Evolutionary conservation across 2,888 invertebrate species (phyloP).

Genomic region (Drosophila mayaguana): DNA sequence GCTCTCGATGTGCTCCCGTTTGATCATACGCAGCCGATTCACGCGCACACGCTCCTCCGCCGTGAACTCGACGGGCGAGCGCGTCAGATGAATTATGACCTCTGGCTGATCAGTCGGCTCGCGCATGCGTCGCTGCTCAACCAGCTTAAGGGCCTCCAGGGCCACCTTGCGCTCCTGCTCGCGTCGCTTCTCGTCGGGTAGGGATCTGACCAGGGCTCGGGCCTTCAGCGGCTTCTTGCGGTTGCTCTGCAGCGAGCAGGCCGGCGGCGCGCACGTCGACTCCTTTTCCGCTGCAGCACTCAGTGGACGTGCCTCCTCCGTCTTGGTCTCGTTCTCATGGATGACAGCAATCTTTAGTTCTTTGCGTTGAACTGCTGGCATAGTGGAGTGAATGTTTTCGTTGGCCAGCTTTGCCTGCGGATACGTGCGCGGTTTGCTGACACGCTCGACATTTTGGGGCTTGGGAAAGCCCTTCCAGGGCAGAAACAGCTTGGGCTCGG

Average conservation of each 20-base stretch:
- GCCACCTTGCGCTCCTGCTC: constrained; percentile 63
- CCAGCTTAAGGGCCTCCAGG: constrained; percentile 60
- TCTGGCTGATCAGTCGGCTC: constrained; percentile 18
- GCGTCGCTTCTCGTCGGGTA: constrained; percentile 48
- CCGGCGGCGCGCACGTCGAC: too few relatives aligned
- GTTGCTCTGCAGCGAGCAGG: neutral
- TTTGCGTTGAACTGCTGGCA: neutral
- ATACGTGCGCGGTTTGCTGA: constrained; percentile 32
- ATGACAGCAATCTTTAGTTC: neutral
- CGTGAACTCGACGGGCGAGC: constrained; percentile 43
- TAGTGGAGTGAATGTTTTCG: neutral
- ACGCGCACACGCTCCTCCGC: constrained; percentile 56
- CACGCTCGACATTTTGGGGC: constrained; percentile 20
- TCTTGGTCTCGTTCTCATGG: neutral
- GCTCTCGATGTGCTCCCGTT: constrained; percentile 59
- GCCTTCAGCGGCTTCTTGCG: constrained; percentile 1
- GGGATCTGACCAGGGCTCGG: neutral
- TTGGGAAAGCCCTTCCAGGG: constrained; percentile 76
- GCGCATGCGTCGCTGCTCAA: constrained; percentile 66
- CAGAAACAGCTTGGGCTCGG: constrained; percentile 38
- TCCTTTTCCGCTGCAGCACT: too few relatives aligned
- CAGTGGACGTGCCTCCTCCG: neutral
- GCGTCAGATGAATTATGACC: constrained; percentile 48
- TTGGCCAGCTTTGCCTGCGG: too few relatives aligned
- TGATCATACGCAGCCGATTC: constrained; percentile 51